A percentile compares a stretch with the other conserved stretches of the same genome.
These are phyloP conservation scores for Camelus bactrianus DNA, from an alignment of 2,113 vertebrate genomes.

Conservation along the genomic window DNA sequence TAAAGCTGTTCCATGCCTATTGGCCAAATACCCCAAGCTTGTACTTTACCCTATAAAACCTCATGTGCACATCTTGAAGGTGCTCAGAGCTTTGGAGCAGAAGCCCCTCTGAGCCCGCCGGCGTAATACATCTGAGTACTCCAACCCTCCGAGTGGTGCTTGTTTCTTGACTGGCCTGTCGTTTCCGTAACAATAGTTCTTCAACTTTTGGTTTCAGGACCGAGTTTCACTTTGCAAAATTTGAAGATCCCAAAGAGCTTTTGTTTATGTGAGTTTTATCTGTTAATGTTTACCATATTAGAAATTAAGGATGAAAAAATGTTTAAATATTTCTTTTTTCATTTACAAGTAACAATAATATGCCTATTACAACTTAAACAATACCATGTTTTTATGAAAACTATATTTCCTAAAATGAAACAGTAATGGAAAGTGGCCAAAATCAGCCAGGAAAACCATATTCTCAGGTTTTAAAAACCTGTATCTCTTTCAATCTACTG, in stretches of 20 bases:
- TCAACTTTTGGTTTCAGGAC: neutral
- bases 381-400: constrained; percentile 12
- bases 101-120: no score
- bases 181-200: neutral
- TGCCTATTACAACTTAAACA: neutral
- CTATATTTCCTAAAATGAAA: neutral
- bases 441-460: neutral
- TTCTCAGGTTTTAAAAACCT: neutral
- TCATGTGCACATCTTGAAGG: no score
- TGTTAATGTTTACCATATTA: neutral
- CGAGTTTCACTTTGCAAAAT: neutral
- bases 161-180: no score
- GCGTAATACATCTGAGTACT: no score
- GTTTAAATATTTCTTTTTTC: constrained; percentile 12
- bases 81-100: no score
- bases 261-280: constrained; percentile 36
- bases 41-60: no score
- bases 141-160: no score
- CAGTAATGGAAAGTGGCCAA: neutral
- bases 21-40: no score
- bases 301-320: constrained; percentile 9
- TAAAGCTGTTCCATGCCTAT: no score
- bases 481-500: neutral
- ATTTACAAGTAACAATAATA: constrained; percentile 36
- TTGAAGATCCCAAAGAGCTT: neutral